A percentile compares a stretch with the other conserved stretches of the same genome.
Conservation (phyloP, 2,888 invertebrate species). For the Polylopha cassiicola region DNA sequence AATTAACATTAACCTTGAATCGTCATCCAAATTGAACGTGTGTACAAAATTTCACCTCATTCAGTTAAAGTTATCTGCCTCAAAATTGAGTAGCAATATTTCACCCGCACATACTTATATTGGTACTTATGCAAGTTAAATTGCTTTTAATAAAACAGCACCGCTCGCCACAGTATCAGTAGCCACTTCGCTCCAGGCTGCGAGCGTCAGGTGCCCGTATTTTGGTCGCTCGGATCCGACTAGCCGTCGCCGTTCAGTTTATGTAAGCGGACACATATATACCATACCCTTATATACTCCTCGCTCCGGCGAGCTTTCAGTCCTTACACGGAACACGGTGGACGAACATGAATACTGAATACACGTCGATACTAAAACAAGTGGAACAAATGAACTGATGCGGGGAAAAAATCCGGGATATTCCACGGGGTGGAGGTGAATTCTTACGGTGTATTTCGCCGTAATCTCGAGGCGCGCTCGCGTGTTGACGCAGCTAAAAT, state of each 20-base stretch:
- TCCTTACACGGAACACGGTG: slow-evolving; percentile 12
- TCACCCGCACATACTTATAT: too few species aligned
- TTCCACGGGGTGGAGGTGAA: slow-evolving; percentile 24
- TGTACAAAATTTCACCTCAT: too few species aligned
- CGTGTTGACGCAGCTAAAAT: slow-evolving; percentile 62
- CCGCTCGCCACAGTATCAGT: too few species aligned
- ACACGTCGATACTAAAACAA: slow-evolving; percentile 19
- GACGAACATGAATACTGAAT: slow-evolving; percentile 18
- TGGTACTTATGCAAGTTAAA: too few species aligned
- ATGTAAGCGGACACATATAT: slow-evolving; percentile 53
- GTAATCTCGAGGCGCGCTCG: slow-evolving; percentile 52
- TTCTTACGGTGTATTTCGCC: slow-evolving; percentile 38
- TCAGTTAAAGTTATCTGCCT: too few species aligned
- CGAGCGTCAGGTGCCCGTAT: slow-evolving; percentile 73
- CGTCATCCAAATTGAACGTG: too few species aligned
- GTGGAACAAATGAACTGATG: slow-evolving; percentile 17
- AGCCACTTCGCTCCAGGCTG: slow-evolving; percentile 35
- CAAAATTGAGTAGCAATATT: too few species aligned
- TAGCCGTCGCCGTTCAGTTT: slow-evolving; percentile 63
- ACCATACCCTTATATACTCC: slow-evolving; percentile 36
- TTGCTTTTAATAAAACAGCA: too few species aligned
- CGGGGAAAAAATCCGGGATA: slow-evolving; percentile 18
- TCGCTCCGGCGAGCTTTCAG: slow-evolving; percentile 21
- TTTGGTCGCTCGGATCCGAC: slow-evolving; percentile 66
- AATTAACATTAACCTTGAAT: too few species aligned